These are phyloP conservation scores for Marcusenius ussheri DNA, from an alignment of 2,113 vertebrate genomes.

Conservation along the genomic window DNA sequence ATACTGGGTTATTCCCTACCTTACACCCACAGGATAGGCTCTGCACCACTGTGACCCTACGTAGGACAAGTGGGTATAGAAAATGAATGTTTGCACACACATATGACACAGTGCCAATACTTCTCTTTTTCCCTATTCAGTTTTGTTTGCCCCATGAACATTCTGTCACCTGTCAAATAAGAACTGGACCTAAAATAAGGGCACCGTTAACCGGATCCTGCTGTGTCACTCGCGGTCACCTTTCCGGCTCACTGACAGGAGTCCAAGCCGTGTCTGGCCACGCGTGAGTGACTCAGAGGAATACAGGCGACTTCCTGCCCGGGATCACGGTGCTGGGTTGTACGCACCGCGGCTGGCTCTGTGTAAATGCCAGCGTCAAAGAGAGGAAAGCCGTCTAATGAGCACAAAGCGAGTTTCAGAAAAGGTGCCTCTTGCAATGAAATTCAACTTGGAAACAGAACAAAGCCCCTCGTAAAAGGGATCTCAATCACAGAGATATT, in stretches of 20 bases:
- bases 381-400: background rate
- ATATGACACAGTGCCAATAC: background rate
- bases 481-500: slow-evolving; percentile 5
- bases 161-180: slow-evolving; percentile 27
- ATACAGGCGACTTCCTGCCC: background rate
- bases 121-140: slow-evolving; percentile 7
- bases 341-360: background rate
- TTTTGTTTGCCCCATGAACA: slow-evolving; percentile 34
- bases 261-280: background rate
- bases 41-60: background rate
- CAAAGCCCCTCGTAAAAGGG: slow-evolving; percentile 6
- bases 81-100: background rate
- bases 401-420: slow-evolving; percentile 1
- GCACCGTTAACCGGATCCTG: slow-evolving; percentile 24
- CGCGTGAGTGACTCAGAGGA: background rate
- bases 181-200: slow-evolving; percentile 36
- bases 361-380: background rate
- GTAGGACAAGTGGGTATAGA: background rate
- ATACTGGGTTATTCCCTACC: too few relatives aligned
- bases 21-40: background rate
- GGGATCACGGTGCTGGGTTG: background rate
- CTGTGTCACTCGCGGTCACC: background rate
- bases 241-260: background rate
- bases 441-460: slow-evolving; percentile 25
- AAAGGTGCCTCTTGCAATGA: slow-evolving; percentile 25